These are phyloP conservation scores for Xiphorhynchus erythropygius DNA, from an alignment of 2,797 vertebrate genomes.

Conservation along the genomic window DNA sequence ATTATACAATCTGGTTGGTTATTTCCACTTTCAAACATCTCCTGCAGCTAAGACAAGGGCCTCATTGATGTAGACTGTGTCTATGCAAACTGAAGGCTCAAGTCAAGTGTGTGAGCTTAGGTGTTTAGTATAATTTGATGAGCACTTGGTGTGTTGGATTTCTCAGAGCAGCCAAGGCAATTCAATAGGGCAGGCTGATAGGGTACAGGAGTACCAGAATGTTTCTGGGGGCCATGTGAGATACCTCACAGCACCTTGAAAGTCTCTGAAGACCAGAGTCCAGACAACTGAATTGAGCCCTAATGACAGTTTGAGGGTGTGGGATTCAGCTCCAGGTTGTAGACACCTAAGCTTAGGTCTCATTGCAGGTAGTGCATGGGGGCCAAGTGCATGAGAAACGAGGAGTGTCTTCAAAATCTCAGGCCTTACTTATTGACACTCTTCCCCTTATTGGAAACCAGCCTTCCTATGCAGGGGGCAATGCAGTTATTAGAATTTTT, in stretches of 20 bases:
- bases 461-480: background rate
- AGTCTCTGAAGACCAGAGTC: background rate
- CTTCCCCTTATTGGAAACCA: background rate
- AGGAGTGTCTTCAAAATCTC: background rate
- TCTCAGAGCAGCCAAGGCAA: background rate
- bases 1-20: background rate
- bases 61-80: background rate
- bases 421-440: background rate
- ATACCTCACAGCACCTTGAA: background rate
- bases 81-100: fast-evolving
- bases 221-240: background rate
- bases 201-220: background rate
- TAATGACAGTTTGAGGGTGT: background rate
- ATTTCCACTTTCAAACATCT: background rate
- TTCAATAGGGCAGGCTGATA: background rate
- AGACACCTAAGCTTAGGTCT: background rate
- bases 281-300: background rate
- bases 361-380: background rate
- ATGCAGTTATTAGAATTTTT: background rate
- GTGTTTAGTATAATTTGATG: background rate
- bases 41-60: background rate
- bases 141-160: background rate
- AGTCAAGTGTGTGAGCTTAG: background rate
- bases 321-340: background rate
- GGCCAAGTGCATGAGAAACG: background rate